Conservation (phyloP, 2,888 invertebrate species). For the Axea sp. region DNA sequence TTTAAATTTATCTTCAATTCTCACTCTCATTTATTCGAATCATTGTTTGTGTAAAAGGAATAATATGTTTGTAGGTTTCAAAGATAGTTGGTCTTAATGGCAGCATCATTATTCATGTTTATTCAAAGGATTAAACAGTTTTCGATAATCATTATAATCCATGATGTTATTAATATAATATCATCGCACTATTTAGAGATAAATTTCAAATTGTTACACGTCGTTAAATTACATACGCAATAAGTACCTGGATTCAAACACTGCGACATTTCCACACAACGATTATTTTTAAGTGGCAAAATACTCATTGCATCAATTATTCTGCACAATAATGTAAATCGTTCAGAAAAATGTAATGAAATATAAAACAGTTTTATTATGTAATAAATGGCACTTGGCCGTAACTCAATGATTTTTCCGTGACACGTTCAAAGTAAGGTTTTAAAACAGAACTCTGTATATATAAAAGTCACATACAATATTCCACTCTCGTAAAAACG, state of each 20-base stretch:
- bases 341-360: slow-evolving; percentile 21
- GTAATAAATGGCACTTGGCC: slow-evolving; percentile 24
- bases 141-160: slow-evolving; percentile 10
- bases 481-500: background rate
- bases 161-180: background rate
- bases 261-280: too few species aligned
- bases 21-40: too few species aligned
- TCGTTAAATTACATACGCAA: background rate
- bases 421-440: background rate
- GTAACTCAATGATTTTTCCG: slow-evolving; percentile 1
- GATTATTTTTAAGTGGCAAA: slow-evolving; percentile 3
- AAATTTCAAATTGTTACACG: background rate
- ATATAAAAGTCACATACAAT: background rate
- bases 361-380: slow-evolving; percentile 25
- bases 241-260: too few species aligned
- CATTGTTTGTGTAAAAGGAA: background rate
- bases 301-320: background rate
- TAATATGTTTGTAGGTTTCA: background rate
- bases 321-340: slow-evolving; percentile 8
- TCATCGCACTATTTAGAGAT: slow-evolving; percentile 1
- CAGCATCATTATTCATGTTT: background rate
- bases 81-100: background rate
- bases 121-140: slow-evolving; percentile 11
- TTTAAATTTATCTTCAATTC: too few species aligned
- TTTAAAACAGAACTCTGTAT: slow-evolving; percentile 6